A percentile compares a stretch with the other conserved stretches of the same genome.
Evolutionary conservation across 2,797 vertebrate genomes (phyloP).

Genomic region (Lagodon rhomboides): DNA sequence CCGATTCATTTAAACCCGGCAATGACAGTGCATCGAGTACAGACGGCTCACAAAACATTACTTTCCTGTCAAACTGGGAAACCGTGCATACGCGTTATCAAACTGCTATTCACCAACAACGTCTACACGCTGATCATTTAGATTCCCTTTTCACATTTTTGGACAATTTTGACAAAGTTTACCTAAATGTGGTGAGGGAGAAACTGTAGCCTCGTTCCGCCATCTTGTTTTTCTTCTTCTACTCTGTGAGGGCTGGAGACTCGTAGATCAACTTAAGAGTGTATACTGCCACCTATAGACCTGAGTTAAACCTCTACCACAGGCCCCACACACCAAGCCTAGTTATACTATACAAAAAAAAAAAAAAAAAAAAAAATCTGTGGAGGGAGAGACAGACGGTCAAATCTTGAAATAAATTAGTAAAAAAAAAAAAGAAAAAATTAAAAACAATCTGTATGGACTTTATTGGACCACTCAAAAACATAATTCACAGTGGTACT

Average conservation of each 20-base stretch:
- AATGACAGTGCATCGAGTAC: constrained; percentile 79
- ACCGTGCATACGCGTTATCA: rapidly evolving
- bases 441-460: too few species aligned
- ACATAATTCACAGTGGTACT: too few species aligned
- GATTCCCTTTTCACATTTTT: neutral
- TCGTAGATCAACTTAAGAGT: neutral
- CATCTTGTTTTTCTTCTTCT: constrained; percentile 87
- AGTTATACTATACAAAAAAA: too few species aligned
- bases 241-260: neutral
- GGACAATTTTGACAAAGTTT: constrained; percentile 59
- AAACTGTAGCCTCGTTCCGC: constrained; percentile 98
- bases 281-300: constrained; percentile 47
- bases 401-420: too few species aligned
- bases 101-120: rapidly evolving
- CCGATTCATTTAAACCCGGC: constrained; percentile 67
- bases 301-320: neutral
- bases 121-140: rapidly evolving
- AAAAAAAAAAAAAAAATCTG: too few species aligned
- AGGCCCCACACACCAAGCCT: too few species aligned
- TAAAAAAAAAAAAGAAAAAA: too few species aligned
- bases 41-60: neutral
- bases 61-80: neutral
- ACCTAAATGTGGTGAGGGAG: constrained; percentile 98
- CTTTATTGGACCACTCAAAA: too few species aligned
- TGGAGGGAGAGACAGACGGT: too few species aligned